A percentile compares a stretch with the other conserved stretches of the same genome.
Conservation (phyloP, 2,888 invertebrate genomes). For the Phytoseiulus persimilis region DNA sequence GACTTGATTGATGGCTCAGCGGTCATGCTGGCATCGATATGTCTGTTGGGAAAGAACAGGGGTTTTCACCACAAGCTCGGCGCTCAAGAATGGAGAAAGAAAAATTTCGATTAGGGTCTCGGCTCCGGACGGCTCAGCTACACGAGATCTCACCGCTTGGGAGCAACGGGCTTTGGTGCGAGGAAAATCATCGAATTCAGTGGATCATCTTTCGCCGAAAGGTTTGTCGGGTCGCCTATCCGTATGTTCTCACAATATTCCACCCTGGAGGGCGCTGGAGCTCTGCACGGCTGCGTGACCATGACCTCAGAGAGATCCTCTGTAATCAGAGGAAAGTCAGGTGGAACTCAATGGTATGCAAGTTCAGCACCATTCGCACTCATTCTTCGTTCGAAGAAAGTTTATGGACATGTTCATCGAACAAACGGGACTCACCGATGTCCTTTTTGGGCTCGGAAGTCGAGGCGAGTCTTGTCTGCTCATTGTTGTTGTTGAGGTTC, state of each 20-base stretch:
- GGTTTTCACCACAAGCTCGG: no score
- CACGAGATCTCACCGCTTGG: neutral
- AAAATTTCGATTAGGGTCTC: no score
- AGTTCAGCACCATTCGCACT: no score
- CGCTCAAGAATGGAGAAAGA: no score
- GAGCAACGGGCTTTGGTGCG: neutral
- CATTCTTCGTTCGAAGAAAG: no score
- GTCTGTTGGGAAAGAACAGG: neutral
- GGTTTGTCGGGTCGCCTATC: neutral
- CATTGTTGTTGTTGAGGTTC: neutral
- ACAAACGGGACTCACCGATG: slow-evolving; percentile 6
- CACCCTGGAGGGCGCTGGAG: neutral
- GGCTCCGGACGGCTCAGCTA: no score
- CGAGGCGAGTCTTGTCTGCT: neutral
- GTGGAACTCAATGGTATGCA: neutral
- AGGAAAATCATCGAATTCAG: neutral
- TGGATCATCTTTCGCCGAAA: neutral
- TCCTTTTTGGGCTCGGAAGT: neutral
- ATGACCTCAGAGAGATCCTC: neutral
- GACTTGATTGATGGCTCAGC: neutral
- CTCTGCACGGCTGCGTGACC: neutral
- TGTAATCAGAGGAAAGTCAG: neutral
- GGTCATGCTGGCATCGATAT: neutral
- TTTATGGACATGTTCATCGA: no score
- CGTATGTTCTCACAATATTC: neutral